Evolutionary conservation across 1,140 invertebrate species (phyloP).

Genomic region (Drosophila kikkawai): DNA sequence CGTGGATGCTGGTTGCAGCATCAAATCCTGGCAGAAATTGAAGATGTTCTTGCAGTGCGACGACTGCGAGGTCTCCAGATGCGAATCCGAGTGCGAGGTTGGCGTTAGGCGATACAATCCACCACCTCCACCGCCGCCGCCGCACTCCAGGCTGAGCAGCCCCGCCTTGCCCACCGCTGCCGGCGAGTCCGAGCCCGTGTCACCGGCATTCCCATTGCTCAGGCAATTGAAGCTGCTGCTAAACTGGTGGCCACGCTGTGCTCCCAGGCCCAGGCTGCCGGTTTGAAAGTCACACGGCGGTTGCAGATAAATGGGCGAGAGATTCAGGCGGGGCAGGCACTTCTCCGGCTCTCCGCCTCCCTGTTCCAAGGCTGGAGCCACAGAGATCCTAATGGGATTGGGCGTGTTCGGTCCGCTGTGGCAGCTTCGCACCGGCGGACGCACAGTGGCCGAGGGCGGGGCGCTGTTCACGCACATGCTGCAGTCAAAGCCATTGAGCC

Average conservation of each 20-base stretch:
- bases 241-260: conserved; percentile 57
- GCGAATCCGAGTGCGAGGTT: conserved; percentile 76
- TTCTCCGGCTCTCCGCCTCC: conserved; percentile 43
- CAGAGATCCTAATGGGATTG: conserved; percentile 64
- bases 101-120: conserved; percentile 51
- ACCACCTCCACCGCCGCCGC: conserved; percentile 16
- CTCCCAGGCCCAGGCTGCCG: conserved; percentile 16
- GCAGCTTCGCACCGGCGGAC: conserved; percentile 5
- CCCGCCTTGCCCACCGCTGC: conserved; percentile 2
- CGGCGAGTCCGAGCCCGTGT: neutral
- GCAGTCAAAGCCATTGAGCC: conserved; percentile 86
- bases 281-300: conserved; percentile 56
- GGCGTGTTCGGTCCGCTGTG: conserved; percentile 38
- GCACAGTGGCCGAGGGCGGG: conserved; percentile 1
- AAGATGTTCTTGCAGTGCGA: conserved; percentile 77
- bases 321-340: conserved; percentile 60
- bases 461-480: conserved; percentile 84
- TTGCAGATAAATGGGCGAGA: conserved; percentile 78
- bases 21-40: conserved; percentile 77
- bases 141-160: conserved; percentile 32
- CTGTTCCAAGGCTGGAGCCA: conserved; percentile 32
- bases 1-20: conserved; percentile 57
- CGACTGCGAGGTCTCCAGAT: conserved; percentile 62
- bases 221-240: conserved; percentile 80
- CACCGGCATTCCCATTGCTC: conserved; percentile 46